phyloP scores from a whole-genome alignment of 2,888 invertebrate genomes.

The Candidula unifasciata region DNA sequence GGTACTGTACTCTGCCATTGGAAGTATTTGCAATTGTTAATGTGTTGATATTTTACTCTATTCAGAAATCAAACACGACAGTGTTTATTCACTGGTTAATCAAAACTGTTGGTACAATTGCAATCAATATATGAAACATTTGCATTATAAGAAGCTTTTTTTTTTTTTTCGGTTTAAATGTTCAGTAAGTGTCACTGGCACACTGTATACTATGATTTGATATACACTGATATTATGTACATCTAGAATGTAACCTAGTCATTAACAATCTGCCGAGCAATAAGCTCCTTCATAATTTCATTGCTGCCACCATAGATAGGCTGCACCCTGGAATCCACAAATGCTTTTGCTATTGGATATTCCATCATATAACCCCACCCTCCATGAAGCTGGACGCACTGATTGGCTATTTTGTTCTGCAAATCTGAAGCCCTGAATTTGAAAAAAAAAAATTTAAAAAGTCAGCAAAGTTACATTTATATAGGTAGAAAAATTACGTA shows the following conservation, averaged over 20 bases:
- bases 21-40: no score
- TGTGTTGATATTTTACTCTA: no score
- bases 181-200: not conserved
- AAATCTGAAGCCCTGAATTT: constrained; percentile 75
- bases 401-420: constrained; percentile 76
- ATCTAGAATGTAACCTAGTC: not conserved
- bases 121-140: no score
- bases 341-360: constrained; percentile 78
- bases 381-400: constrained; percentile 79
- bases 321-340: constrained; percentile 78
- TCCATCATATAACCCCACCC: constrained; percentile 80
- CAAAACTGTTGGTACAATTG: no score
- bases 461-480: no score
- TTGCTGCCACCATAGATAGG: constrained; percentile 79
- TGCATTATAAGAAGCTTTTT: no score
- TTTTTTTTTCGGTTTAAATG: no score
- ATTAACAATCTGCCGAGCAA: constrained; percentile 74
- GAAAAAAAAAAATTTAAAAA: not conserved
- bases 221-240: not conserved
- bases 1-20: no score
- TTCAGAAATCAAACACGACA: no score
- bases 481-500: no score
- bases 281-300: constrained; percentile 80
- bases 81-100: no score
- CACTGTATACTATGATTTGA: not conserved